Percentiles rank a stretch among this genome's conserved stretches.
Conservation (phyloP, 2,797 vertebrate genomes). For the Chaenodraco wilsoni region DNA sequence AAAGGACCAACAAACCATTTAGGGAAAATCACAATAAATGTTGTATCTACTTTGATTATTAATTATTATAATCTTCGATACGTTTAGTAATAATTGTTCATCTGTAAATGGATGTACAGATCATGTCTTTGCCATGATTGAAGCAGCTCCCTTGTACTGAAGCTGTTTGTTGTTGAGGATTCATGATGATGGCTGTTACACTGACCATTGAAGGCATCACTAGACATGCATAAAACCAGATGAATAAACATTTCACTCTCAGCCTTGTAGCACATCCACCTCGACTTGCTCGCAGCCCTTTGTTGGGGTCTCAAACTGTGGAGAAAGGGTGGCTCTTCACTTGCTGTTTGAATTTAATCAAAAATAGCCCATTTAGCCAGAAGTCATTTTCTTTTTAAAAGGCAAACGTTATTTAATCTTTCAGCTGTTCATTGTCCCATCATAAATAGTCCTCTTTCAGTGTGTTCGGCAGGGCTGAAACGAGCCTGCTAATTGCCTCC, state of each 20-base stretch:
- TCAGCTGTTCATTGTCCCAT: slow-evolving; percentile 99
- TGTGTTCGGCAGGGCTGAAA: slow-evolving; percentile 99
- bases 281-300: slow-evolving; percentile 89
- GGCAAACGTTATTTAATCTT: slow-evolving; percentile 99
- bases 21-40: slow-evolving; percentile 32
- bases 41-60: slow-evolving; percentile 26
- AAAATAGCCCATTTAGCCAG: slow-evolving; percentile 99
- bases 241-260: slow-evolving; percentile 95
- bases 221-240: slow-evolving; percentile 88
- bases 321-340: slow-evolving; percentile 97
- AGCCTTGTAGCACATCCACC: slow-evolving; percentile 95
- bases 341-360: slow-evolving; percentile 99
- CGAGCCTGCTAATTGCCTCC: slow-evolving; percentile 99
- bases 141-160: slow-evolving; percentile 39
- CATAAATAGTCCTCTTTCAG: slow-evolving; percentile 99
- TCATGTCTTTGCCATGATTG: slow-evolving; percentile 20
- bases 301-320: slow-evolving; percentile 85
- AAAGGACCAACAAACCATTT: slow-evolving; percentile 13
- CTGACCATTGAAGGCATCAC: slow-evolving; percentile 85
- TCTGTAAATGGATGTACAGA: slow-evolving; percentile 28
- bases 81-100: slow-evolving; percentile 18
- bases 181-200: slow-evolving; percentile 54
- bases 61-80: slow-evolving; percentile 20
- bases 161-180: slow-evolving; percentile 54
- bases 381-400: slow-evolving; percentile 99